phyloP scores from a whole-genome alignment of 2,113 vertebrate genomes.

The Aptenodytes forsteri region DNA sequence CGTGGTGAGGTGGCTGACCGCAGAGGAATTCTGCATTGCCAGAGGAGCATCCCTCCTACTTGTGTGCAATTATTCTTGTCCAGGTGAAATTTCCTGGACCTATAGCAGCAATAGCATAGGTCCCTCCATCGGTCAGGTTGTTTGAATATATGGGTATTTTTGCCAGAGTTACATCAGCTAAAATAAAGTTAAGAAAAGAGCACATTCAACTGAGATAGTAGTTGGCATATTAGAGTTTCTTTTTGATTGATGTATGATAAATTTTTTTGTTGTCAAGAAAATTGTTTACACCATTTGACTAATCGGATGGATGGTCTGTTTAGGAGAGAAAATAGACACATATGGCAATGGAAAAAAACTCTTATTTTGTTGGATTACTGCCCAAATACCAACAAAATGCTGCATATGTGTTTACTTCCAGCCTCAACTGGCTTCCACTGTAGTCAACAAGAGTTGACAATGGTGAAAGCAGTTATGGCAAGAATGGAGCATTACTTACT shows the following conservation, averaged over 20 bases:
- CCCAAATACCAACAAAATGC: neutral
- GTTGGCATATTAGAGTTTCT: neutral
- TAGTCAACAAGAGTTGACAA: neutral
- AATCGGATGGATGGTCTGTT: conserved; percentile 5
- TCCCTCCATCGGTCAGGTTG: neutral
- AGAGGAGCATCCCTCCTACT: neutral
- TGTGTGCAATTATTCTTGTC: neutral
- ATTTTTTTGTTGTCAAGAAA: neutral
- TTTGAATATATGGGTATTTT: neutral
- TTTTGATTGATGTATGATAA: neutral
- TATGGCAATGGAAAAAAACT: neutral
- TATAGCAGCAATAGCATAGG: neutral
- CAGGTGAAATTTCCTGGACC: neutral
- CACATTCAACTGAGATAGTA: neutral
- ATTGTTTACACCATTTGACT: conserved; percentile 31
- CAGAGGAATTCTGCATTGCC: neutral
- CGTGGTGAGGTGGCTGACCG: neutral
- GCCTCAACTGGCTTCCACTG: neutral
- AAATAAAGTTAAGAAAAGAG: neutral
- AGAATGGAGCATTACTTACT: neutral
- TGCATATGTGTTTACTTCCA: neutral
- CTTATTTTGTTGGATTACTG: conserved; percentile 11
- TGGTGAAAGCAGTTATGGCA: neutral
- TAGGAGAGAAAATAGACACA: conserved; percentile 5
- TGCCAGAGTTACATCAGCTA: neutral